Evolutionary conservation across 2,888 invertebrate genomes (phyloP).

Genomic region (Sesamia inferens): DNA sequence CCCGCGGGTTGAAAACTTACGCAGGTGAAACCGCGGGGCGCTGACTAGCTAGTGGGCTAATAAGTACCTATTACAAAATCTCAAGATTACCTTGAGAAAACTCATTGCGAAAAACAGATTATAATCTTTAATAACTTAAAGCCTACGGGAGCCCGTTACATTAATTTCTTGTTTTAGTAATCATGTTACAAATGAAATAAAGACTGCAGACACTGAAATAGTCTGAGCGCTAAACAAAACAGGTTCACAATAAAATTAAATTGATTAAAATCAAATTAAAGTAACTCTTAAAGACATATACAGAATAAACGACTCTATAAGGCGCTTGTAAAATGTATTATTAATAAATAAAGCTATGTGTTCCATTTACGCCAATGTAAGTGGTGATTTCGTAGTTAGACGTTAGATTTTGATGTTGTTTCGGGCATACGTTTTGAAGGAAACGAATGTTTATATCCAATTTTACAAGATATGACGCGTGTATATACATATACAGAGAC

Average conservation of each 20-base stretch:
- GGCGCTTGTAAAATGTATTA: slow-evolving; percentile 45
- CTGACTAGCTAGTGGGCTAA: too few species aligned
- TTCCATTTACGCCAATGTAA: slow-evolving; percentile 17
- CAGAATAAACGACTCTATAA: slow-evolving; percentile 44
- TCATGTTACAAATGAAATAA: slow-evolving; percentile 30
- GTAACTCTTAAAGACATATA: slow-evolving; percentile 30
- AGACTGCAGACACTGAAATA: slow-evolving; percentile 20
- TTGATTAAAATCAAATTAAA: slow-evolving; percentile 53
- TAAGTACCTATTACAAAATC: neutral
- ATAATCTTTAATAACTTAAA: slow-evolving; percentile 10
- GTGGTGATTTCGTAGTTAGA: neutral
- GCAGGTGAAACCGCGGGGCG: too few species aligned
- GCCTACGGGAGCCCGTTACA: slow-evolving; percentile 6
- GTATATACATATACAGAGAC: too few species aligned
- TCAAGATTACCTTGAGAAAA: neutral
- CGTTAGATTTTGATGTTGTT: neutral
- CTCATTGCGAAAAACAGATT: slow-evolving; percentile 14
- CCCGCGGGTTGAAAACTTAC: too few species aligned
- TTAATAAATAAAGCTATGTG: slow-evolving; percentile 15
- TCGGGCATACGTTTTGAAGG: too few species aligned
- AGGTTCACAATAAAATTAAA: slow-evolving; percentile 34
- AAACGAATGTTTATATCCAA: too few species aligned
- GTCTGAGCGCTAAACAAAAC: slow-evolving; percentile 21
- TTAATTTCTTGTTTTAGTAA: slow-evolving; percentile 14
- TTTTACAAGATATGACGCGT: too few species aligned